Evolutionary conservation across 2,797 vertebrate species (phyloP).

Genomic region (Siniperca obscura): DNA sequence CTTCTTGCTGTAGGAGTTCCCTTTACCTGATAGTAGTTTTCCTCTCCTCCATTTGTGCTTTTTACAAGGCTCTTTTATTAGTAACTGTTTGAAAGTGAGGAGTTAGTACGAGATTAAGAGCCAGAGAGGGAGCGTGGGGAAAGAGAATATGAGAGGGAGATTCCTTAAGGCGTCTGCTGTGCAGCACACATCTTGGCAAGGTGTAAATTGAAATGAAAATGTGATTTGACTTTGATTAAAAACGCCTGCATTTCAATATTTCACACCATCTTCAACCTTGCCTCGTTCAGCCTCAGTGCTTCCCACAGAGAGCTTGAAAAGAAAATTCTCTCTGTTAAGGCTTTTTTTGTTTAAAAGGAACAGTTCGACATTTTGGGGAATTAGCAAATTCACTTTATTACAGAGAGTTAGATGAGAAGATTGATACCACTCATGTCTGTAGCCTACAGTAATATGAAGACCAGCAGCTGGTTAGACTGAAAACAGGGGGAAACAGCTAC

Average conservation of each 20-base stretch:
- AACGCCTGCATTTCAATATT: slow-evolving; percentile 40
- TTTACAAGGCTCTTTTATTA: slow-evolving; percentile 35
- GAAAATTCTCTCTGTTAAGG: neutral
- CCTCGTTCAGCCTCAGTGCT: neutral
- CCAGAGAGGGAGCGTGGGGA: neutral
- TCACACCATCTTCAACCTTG: slow-evolving; percentile 19
- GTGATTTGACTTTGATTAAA: slow-evolving; percentile 67
- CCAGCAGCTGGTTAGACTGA: neutral
- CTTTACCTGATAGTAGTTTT: slow-evolving; percentile 1
- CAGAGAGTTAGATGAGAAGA: neutral
- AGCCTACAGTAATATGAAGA: neutral
- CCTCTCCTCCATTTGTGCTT: slow-evolving; percentile 2
- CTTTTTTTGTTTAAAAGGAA: neutral
- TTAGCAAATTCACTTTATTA: neutral
- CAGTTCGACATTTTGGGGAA: neutral
- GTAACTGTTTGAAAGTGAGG: slow-evolving; percentile 27
- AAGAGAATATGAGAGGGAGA: neutral
- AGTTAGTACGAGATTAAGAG: slow-evolving; percentile 31
- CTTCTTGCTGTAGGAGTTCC: slow-evolving; percentile 14
- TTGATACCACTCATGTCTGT: neutral
- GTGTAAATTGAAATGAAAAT: slow-evolving; percentile 73
- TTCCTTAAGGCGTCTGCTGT: slow-evolving; percentile 48
- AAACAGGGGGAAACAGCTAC: neutral
- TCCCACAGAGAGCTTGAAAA: neutral
- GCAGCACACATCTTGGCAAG: slow-evolving; percentile 40